A percentile compares a stretch with the other conserved stretches of the same genome.
Conservation (phyloP, 2,113 vertebrate genomes). For the Phyllopteryx taeniolatus region DNA sequence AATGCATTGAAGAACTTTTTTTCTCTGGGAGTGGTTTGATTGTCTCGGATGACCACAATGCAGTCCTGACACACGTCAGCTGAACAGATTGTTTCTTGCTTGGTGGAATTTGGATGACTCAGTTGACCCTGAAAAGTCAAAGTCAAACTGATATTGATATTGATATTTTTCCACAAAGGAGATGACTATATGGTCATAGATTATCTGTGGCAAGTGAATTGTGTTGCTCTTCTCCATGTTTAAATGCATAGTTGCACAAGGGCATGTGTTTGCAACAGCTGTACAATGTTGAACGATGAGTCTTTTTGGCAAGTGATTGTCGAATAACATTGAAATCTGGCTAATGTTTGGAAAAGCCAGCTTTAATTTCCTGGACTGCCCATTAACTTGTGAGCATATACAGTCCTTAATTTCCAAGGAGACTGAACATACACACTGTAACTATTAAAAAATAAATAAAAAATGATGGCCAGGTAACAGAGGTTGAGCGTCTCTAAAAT, state of each 20-base stretch:
- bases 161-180: background rate
- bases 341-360: constrained; percentile 36
- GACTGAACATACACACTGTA: constrained; percentile 3
- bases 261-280: constrained; percentile 7
- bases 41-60: constrained; percentile 35
- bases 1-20: constrained; percentile 18
- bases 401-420: constrained; percentile 29
- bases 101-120: background rate
- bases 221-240: constrained; percentile 5
- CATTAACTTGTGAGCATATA: constrained; percentile 23
- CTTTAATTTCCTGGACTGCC: constrained; percentile 48
- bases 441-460: constrained; percentile 26
- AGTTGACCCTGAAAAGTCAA: background rate
- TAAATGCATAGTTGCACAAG: constrained; percentile 3
- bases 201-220: constrained; percentile 3
- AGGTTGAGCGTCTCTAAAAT: constrained; percentile 32
- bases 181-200: background rate
- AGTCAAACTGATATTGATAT: background rate
- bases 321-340: constrained; percentile 40
- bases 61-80: background rate
- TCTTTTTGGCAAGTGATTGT: constrained; percentile 58
- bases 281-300: constrained; percentile 31
- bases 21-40: constrained; percentile 34
- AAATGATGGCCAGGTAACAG: constrained; percentile 10
- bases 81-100: constrained; percentile 2